Conservation (phyloP, 2,888 invertebrate species). For the Disparrhopalites patrizii region DNA sequence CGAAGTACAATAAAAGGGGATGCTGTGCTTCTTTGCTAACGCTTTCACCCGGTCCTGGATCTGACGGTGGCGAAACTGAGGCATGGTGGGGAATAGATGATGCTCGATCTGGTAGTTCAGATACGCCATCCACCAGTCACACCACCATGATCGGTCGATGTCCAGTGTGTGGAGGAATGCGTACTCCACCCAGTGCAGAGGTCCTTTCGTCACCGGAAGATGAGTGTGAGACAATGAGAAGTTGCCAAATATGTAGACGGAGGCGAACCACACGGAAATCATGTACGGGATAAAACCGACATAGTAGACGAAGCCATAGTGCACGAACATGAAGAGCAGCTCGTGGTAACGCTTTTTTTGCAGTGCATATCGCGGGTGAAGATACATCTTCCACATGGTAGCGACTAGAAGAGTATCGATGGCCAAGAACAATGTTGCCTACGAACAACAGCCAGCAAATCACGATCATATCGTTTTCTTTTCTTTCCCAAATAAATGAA, state of each 20-base stretch:
- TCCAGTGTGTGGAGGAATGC: conserved; percentile 36
- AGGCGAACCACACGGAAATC: conserved; percentile 44
- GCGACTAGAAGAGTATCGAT: conserved; percentile 45
- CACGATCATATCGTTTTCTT: too few relatives aligned
- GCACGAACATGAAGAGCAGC: conserved; percentile 41
- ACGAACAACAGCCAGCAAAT: too few relatives aligned
- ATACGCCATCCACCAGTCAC: conserved; percentile 39
- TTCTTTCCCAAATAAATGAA: background rate
- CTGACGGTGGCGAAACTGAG: conserved; percentile 42
- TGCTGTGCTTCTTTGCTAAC: conserved; percentile 41
- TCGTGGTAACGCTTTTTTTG: conserved; percentile 36
- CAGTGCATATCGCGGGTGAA: conserved; percentile 44
- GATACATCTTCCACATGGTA: conserved; percentile 45
- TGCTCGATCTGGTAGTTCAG: conserved; percentile 42
- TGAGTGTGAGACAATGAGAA: conserved; percentile 47
- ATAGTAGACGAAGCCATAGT: conserved; percentile 41
- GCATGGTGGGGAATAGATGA: conserved; percentile 47
- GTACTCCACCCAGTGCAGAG: conserved; percentile 39
- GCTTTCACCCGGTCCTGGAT: conserved; percentile 39
- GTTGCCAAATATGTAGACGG: conserved; percentile 47
- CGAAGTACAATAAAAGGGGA: conserved; percentile 39
- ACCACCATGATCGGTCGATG: conserved; percentile 26
- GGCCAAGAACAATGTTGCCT: conserved; percentile 39
- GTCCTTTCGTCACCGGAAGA: conserved; percentile 34
- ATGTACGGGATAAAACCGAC: conserved; percentile 42